Base-by-base conservation (phyloP, 2,113 vertebrate species). In the Lepus europaeus region DNA sequence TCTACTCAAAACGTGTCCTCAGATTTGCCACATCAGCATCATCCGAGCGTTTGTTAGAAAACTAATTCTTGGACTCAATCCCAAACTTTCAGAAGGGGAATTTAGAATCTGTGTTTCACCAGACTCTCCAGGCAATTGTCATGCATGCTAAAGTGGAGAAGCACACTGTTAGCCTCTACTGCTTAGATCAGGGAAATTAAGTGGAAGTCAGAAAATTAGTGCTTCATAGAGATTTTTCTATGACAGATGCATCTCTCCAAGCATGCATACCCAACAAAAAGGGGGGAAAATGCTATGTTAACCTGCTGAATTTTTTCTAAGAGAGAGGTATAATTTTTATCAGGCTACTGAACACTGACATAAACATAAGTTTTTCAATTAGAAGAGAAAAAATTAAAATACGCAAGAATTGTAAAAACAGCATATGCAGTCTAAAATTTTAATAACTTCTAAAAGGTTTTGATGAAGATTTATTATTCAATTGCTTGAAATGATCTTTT, bases 371-470 rank as follows among this genome's bases (percentile, higher is more conserved):
- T 95, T 91, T 85, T 69, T 68, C 17, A 95, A 95, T 27, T 81
- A 39, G 79, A 87, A 16, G 72, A 45, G 4, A 78, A 69, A 66
- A 89, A n/a, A 90, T 63, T 7, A 13, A 64, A 85, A 2, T 19
- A 16, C 25, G n/a, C 64, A 2, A 77, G 78, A 82, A 51, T 45
- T 90, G 27, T 29, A 25, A 90, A 83, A 93, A 73, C 66, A 82
- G 51, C 2, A 19, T 0, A 11, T 19, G 39, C 27, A 91, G 0
- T 33, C 0, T 0, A 0, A 87, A 90, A 91, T 64, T 6, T 7
- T 82, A 74, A 12, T 23, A 51, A 8, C 2, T 73, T 95, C 81
- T 61, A 86, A 95, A 97, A 90, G 70, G 36, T 72, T 94, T 89
- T 39, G 83, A 20, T 33, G 49, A 72, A 81, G 82, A 56, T 76